Conservation (phyloP, 2,888 invertebrate genomes). For the Anthophora plumipes region DNA sequence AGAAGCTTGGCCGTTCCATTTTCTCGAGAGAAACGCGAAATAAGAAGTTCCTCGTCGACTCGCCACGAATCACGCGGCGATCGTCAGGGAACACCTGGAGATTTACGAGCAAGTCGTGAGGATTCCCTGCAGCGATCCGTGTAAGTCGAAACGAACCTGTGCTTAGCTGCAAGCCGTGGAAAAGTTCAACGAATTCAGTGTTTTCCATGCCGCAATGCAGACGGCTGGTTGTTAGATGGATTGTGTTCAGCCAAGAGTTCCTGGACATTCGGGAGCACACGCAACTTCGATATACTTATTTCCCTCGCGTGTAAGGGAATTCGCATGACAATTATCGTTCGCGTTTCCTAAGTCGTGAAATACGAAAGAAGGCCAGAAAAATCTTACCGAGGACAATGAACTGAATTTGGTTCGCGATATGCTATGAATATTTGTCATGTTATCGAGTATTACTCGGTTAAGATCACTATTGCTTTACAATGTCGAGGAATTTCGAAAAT, state of each 20-base stretch:
- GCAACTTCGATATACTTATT: slow-evolving; percentile 42
- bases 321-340: slow-evolving; percentile 35
- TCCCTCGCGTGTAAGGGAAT: slow-evolving; percentile 33
- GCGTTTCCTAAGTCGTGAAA: background rate
- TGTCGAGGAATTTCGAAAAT: too few relatives aligned
- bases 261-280: slow-evolving; percentile 31
- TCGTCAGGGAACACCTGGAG: background rate
- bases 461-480: too few relatives aligned
- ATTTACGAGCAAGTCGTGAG: slow-evolving; percentile 16
- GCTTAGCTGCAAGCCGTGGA: background rate
- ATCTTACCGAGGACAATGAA: background rate
- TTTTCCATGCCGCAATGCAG: slow-evolving; percentile 66
- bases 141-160: slow-evolving; percentile 28
- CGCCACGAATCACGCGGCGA: slow-evolving; percentile 1
- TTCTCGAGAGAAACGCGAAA: background rate
- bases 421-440: background rate
- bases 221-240: slow-evolving; percentile 39
- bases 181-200: slow-evolving; percentile 15
- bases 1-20: slow-evolving; percentile 4
- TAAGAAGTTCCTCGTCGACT: background rate
- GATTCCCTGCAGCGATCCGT: slow-evolving; percentile 9
- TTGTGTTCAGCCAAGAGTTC: slow-evolving; percentile 8
- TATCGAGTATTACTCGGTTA: background rate
- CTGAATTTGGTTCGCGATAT: background rate
- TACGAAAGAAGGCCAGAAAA: background rate